Percentiles rank a stretch among this genome's conserved stretches.
These are phyloP conservation scores for Serripes groenlandicus DNA, from an alignment of 2,888 invertebrate genomes.

Conservation along the genomic window DNA sequence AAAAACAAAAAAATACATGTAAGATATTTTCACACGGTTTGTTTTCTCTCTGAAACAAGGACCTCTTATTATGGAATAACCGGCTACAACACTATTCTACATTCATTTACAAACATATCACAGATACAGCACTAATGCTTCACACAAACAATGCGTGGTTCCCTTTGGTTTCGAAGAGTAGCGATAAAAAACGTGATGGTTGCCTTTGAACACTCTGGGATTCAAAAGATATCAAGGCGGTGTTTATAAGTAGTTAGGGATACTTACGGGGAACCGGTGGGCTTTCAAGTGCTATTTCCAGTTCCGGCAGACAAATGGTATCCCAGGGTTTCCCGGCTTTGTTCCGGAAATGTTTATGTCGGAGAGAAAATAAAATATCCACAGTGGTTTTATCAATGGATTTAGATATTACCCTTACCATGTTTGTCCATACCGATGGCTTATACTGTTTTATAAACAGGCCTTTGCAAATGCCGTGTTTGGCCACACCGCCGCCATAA, in stretches of 20 bases:
- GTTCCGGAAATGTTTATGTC: neutral
- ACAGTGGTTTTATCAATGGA: no score
- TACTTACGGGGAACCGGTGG: neutral
- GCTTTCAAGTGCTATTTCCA: slow-evolving; percentile 11
- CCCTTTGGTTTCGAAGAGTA: neutral
- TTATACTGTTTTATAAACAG: no score
- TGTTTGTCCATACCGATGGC: no score
- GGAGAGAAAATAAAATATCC: neutral
- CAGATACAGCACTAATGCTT: neutral
- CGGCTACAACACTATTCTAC: no score
- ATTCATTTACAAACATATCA: no score
- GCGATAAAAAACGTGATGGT: neutral
- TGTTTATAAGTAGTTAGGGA: neutral
- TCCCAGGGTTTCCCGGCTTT: neutral
- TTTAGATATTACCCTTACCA: no score
- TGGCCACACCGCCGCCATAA: no score
- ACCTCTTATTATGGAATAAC: no score
- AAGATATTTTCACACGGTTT: no score
- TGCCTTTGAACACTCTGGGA: neutral
- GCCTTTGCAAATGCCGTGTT: no score
- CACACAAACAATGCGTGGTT: neutral
- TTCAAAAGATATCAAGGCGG: neutral
- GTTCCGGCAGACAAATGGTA: neutral
- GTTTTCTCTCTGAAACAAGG: no score
- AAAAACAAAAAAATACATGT: no score